Conservation (phyloP, 2,888 invertebrate species). For the Anoplius nigerrimus region DNA sequence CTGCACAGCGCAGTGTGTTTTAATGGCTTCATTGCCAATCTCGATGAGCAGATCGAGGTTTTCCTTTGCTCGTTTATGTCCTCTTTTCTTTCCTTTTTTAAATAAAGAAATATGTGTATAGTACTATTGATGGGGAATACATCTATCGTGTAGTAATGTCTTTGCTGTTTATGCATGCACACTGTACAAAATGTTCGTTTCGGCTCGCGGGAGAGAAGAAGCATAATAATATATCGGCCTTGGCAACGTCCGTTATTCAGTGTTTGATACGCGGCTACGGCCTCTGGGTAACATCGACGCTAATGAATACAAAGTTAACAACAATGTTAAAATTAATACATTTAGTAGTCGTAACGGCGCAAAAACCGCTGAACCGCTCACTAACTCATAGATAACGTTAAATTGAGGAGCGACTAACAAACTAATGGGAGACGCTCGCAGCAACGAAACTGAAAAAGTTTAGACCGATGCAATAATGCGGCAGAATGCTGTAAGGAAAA, state of each 20-base stretch:
- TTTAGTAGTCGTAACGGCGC: slow-evolving; percentile 24
- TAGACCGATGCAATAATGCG: slow-evolving; percentile 11
- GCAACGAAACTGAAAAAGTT: slow-evolving; percentile 34
- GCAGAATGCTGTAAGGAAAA: slow-evolving; percentile 8
- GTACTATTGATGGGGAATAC: slow-evolving; percentile 27
- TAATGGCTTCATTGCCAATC: neutral
- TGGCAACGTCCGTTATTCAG: slow-evolving; percentile 29
- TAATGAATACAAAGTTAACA: neutral
- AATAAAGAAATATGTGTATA: slow-evolving; percentile 31
- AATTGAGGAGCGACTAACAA: slow-evolving; percentile 67
- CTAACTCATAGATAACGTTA: slow-evolving; percentile 62
- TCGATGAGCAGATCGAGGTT: slow-evolving; percentile 26
- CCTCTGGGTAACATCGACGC: slow-evolving; percentile 30
- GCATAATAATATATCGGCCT: slow-evolving; percentile 15
- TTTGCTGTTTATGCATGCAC: slow-evolving; percentile 54
- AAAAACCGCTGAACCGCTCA: slow-evolving; percentile 44
- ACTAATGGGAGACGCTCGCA: slow-evolving; percentile 29
- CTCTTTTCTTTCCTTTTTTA: slow-evolving; percentile 19
- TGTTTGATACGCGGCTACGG: slow-evolving; percentile 21
- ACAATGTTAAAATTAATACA: too few relatives aligned
- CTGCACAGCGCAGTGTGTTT: too few relatives aligned
- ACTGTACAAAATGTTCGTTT: slow-evolving; percentile 55
- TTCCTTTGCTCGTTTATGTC: slow-evolving; percentile 25
- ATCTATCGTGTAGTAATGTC: slow-evolving; percentile 48
- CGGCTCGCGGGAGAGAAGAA: slow-evolving; percentile 28